phyloP scores from a whole-genome alignment of 2,797 vertebrate species.

The Ictinia mississippiensis region DNA sequence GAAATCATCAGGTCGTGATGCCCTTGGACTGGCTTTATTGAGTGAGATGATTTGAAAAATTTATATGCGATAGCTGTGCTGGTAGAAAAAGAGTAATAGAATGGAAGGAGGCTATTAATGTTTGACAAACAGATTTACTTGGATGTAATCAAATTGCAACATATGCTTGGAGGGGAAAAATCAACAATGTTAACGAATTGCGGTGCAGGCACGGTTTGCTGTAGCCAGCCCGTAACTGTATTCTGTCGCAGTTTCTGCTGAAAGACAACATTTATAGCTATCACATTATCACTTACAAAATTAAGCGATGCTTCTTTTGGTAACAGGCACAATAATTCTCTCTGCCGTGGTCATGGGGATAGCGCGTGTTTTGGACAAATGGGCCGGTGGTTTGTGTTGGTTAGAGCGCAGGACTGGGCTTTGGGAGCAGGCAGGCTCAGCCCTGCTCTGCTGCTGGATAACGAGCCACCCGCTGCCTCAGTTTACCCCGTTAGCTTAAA shows the following conservation, averaged over 20 bases:
- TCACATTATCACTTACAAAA: accelerated
- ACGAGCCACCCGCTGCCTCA: accelerated
- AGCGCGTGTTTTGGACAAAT: accelerated
- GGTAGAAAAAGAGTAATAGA: background rate
- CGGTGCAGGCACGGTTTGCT: background rate
- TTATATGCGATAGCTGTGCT: background rate
- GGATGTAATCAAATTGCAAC: background rate
- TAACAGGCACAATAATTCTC: background rate
- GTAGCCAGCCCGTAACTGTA: background rate
- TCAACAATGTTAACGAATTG: background rate
- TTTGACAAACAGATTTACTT: conserved; percentile 16
- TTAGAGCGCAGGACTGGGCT: background rate
- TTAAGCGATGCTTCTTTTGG: background rate
- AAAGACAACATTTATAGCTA: background rate
- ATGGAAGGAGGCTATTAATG: background rate
- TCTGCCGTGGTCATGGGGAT: too few relatives aligned
- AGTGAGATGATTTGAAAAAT: background rate
- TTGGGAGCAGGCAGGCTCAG: background rate
- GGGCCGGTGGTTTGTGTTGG: background rate
- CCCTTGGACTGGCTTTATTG: conserved; percentile 11
- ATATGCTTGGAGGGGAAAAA: background rate
- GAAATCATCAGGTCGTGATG: background rate
- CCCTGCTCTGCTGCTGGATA: background rate
- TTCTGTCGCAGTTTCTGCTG: background rate
- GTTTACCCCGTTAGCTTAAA: background rate